Evolutionary conservation across 2,797 vertebrate genomes (phyloP).

Genomic region (Sebastolobus altivelis): DNA sequence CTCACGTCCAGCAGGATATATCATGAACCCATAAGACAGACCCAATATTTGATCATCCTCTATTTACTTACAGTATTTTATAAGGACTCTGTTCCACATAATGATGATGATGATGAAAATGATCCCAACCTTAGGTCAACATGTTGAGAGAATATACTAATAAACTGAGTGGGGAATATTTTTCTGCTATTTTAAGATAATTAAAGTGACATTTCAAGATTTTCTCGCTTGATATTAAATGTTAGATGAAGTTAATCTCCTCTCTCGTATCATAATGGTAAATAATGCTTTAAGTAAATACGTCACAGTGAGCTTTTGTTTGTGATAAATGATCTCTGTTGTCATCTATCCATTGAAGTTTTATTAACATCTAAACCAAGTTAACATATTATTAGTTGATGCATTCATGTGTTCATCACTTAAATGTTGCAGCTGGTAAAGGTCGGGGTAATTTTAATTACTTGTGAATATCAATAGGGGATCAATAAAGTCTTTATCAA

Average conservation of each 20-base stretch:
- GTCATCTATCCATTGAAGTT: accelerated
- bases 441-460: too few species aligned
- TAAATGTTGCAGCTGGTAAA: too few species aligned
- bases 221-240: too few species aligned
- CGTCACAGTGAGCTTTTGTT: too few species aligned
- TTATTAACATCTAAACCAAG: background rate
- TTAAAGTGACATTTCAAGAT: background rate
- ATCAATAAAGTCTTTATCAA: too few species aligned
- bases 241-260: too few species aligned
- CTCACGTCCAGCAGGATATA: background rate
- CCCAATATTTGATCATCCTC: background rate
- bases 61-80: background rate
- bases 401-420: too few species aligned
- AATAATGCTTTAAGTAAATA: accelerated
- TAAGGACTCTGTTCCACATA: background rate
- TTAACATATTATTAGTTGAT: too few species aligned
- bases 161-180: too few species aligned
- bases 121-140: background rate
- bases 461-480: too few species aligned
- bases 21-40: background rate
- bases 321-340: too few species aligned
- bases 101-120: background rate
- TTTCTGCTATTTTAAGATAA: background rate
- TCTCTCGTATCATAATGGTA: accelerated
- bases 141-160: background rate